Percentiles rank a stretch among this genome's conserved stretches.
Evolutionary conservation across 2,888 invertebrate species (phyloP).

Genomic region (Panzeria rudis): DNA sequence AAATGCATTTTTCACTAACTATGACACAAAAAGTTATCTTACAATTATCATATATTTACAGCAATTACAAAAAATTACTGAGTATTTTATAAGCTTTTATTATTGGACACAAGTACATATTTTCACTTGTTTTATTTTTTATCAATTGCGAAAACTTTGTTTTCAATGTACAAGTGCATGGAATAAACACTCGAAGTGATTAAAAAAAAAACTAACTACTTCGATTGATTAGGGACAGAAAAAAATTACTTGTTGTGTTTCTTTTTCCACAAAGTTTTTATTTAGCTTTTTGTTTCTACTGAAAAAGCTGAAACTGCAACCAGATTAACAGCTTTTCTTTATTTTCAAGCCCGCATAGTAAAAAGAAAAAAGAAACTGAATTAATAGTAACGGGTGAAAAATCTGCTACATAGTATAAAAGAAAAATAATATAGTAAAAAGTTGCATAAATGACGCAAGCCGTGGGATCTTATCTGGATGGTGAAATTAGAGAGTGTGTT

Average conservation of each 20-base stretch:
- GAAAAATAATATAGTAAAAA: not conserved
- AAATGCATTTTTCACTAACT: not conserved
- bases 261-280: not conserved
- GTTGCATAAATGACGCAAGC: not conserved
- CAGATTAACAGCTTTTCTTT: slow-evolving; percentile 57
- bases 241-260: slow-evolving; percentile 9
- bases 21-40: not conserved
- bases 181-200: slow-evolving; percentile 33
- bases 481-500: too few species aligned
- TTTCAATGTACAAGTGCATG: slow-evolving; percentile 63
- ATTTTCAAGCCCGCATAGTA: not conserved
- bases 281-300: not conserved
- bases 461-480: too few species aligned
- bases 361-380: not conserved
- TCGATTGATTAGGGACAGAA: slow-evolving; percentile 23
- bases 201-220: slow-evolving; percentile 39
- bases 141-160: slow-evolving; percentile 34
- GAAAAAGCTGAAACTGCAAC: slow-evolving; percentile 11
- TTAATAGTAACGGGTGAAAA: slow-evolving; percentile 13
- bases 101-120: slow-evolving; percentile 17
- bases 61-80: not conserved
- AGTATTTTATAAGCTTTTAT: slow-evolving; percentile 18
- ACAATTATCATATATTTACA: slow-evolving; percentile 6
- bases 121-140: slow-evolving; percentile 28
- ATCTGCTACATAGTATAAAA: not conserved